phyloP scores from a whole-genome alignment of 2,888 invertebrate genomes.

The Trisateles emortualis region DNA sequence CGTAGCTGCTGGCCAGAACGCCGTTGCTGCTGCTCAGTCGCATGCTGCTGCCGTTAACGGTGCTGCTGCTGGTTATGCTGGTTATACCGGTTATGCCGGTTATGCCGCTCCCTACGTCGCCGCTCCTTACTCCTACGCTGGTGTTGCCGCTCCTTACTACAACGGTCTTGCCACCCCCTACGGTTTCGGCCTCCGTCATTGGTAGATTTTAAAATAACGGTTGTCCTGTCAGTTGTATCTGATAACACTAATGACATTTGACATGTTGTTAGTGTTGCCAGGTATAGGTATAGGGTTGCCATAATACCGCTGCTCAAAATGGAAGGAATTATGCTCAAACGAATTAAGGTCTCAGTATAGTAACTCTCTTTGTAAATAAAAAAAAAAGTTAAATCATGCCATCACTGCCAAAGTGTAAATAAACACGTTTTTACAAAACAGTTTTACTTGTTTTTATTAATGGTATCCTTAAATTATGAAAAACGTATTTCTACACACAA shows the following conservation, averaged over 20 bases:
- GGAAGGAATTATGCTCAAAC: slow-evolving; percentile 59
- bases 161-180: slow-evolving; percentile 36
- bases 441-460: slow-evolving; percentile 29
- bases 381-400: slow-evolving; percentile 65
- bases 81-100: slow-evolving; percentile 23
- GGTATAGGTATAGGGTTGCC: slow-evolving; percentile 50
- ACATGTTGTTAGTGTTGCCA: slow-evolving; percentile 47
- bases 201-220: slow-evolving; percentile 64
- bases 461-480: not conserved
- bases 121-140: slow-evolving; percentile 32
- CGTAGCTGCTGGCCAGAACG: slow-evolving; percentile 76
- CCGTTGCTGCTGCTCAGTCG: slow-evolving; percentile 79
- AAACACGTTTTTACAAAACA: slow-evolving; percentile 73
- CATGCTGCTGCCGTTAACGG: slow-evolving; percentile 77
- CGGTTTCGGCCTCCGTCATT: slow-evolving; percentile 49
- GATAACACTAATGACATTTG: slow-evolving; percentile 45
- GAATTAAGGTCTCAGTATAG: slow-evolving; percentile 79
- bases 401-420: slow-evolving; percentile 87
- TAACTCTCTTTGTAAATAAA: slow-evolving; percentile 86
- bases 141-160: slow-evolving; percentile 41
- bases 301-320: slow-evolving; percentile 47
- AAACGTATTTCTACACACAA: too few relatives aligned
- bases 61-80: slow-evolving; percentile 52
- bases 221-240: slow-evolving; percentile 49
- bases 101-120: slow-evolving; percentile 40